Base-by-base conservation (phyloP, 2,113 vertebrate species). In the Oryzias javanicus region DNA sequence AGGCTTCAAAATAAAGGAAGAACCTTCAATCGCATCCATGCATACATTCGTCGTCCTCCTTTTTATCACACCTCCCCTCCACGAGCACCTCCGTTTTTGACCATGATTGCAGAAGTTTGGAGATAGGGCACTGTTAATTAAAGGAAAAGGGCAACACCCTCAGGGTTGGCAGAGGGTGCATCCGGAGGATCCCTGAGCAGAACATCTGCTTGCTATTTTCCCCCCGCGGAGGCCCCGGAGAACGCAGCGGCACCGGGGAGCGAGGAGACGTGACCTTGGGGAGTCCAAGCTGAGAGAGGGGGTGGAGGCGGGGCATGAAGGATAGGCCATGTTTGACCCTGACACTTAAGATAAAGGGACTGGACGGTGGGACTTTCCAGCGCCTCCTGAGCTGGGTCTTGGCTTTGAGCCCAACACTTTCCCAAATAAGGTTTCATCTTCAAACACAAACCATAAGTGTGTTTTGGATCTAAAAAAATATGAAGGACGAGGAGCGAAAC, bases 141-240 rank as follows among this genome's bases (percentile, higher is more conserved):
- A 90, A 92, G 78, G 86, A 84, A 90, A 91, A 91, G 90, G 90
- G 89, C 89, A 91, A 85, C 85, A 76, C 89, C 81, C 87, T 62
- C 44, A 70, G 84, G 85, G 77, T 58, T 60, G 64, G 68, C 78
- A 78, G 83, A 77, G 82, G 70, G 82, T 64, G 44, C 76, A 25
- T 79, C 81, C 75, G 83, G 75, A 79, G 74, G 74, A 68, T 88
- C 88, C 84, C 80, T 64, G 59, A 79, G 60, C 78, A 73, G 72
- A 80, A 80, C 88, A 90, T 85, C 86, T 90, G 89, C 81, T 87
- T 82, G 1, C 74, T 51, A 70, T 59, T 78, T 35, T 61, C 59
- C 61, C 63, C 76, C 85, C 80, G 70, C 29, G 35, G 72, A 81
- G 82, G 64, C 58, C 54, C 76, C 59, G 41, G 71, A 63, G 65